Conservation (phyloP, 2,113 vertebrate genomes). For the Nipponia nippon region DNA sequence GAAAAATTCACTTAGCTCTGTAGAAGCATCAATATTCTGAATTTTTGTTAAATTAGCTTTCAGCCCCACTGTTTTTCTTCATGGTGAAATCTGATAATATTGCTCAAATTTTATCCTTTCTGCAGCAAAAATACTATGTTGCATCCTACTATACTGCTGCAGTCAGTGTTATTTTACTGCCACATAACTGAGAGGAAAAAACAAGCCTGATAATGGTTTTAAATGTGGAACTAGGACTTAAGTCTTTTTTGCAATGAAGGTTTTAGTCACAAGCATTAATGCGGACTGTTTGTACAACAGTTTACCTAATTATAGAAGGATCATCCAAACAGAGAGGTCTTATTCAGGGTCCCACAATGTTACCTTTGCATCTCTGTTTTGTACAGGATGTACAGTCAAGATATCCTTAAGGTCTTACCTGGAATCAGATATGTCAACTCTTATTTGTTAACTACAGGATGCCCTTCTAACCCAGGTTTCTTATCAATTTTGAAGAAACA, state of each 20-base stretch:
- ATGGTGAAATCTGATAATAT: neutral
- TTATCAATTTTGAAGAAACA: neutral
- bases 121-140: neutral
- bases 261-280: neutral
- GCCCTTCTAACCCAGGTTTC: neutral
- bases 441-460: neutral
- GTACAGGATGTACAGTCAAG: rapidly evolving
- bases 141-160: neutral
- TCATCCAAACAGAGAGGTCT: neutral
- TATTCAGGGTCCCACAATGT: neutral
- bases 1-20: neutral
- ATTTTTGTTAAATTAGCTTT: neutral
- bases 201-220: neutral
- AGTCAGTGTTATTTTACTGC: neutral
- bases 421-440: neutral
- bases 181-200: rapidly evolving
- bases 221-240: neutral
- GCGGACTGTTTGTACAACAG: neutral
- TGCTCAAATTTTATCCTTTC: neutral
- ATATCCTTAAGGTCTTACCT: neutral
- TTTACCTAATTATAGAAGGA: neutral
- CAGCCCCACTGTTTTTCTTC: neutral
- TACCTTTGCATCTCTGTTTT: neutral
- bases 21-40: neutral
- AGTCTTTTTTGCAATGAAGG: neutral